Conservation (phyloP, 2,797 vertebrate species). For the Coccyzus lansbergi region DNA sequence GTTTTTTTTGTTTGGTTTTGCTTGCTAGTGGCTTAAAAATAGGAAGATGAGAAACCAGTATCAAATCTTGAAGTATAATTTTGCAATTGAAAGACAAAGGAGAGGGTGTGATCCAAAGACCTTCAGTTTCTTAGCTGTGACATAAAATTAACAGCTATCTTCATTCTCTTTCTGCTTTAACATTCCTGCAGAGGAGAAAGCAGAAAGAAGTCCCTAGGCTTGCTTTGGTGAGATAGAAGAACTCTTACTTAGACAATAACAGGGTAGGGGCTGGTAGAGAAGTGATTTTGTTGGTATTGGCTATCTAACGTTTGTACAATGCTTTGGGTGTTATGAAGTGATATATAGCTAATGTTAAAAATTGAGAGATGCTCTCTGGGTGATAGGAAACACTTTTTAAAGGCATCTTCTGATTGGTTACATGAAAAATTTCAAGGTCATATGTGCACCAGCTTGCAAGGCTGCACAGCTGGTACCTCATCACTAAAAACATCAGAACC, state of each 20-base stretch:
- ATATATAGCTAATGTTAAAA: constrained; percentile 2
- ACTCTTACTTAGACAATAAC: neutral
- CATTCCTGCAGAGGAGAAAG: constrained; percentile 42
- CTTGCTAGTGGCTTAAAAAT: neutral
- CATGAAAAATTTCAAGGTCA: constrained; percentile 21
- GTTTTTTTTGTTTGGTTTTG: neutral
- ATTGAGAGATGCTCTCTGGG: neutral
- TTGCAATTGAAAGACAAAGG: constrained; percentile 42
- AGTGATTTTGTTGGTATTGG: neutral
- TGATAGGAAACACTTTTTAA: neutral
- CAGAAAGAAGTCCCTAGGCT: constrained; percentile 16
- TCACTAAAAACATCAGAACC: neutral
- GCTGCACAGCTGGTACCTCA: constrained; percentile 58
- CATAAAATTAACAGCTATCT: constrained; percentile 49
- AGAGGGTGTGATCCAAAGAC: constrained; percentile 37
- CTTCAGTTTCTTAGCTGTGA: neutral
- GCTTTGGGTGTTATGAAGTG: neutral
- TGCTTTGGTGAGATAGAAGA: constrained; percentile 1
- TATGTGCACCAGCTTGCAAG: neutral
- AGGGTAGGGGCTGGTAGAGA: neutral
- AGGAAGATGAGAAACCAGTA: constrained; percentile 30
- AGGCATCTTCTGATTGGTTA: neutral
- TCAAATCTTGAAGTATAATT: constrained; percentile 23
- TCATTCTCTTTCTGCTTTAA: constrained; percentile 46
- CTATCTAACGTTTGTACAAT: neutral